Evolutionary conservation across 2,888 invertebrate species (phyloP).

Genomic region (Branchellion lobata): DNA sequence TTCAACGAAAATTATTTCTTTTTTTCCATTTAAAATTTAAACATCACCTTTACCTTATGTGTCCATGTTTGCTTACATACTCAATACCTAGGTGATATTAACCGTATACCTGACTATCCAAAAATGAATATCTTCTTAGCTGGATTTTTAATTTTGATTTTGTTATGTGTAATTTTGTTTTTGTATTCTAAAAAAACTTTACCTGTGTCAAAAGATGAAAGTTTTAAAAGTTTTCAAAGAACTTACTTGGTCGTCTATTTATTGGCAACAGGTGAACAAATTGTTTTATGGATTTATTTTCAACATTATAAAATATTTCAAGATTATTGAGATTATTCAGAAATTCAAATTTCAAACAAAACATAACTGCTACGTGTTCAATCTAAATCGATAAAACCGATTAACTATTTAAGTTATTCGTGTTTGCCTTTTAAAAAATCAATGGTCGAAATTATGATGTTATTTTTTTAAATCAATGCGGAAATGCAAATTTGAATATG

Average conservation of each 20-base stretch:
- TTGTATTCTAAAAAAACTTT: conserved; percentile 59
- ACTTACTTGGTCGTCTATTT: conserved; percentile 64
- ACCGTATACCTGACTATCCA: not conserved
- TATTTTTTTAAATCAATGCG: too few species aligned
- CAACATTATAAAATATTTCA: too few species aligned
- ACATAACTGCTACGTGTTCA: not conserved
- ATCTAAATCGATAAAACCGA: not conserved
- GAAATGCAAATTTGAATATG: too few species aligned
- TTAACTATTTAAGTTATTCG: too few species aligned
- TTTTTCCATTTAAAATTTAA: too few species aligned
- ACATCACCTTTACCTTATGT: not conserved
- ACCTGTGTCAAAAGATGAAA: conserved; percentile 57
- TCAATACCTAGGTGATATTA: too few species aligned
- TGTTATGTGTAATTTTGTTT: conserved; percentile 60
- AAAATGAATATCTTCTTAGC: conserved; percentile 58
- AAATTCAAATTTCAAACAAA: conserved; percentile 11
- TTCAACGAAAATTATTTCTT: not conserved
- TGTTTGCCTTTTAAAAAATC: too few species aligned
- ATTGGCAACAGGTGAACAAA: conserved; percentile 63
- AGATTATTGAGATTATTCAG: too few species aligned
- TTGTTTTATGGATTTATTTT: too few species aligned
- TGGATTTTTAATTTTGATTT: conserved; percentile 56
- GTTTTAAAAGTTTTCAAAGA: conserved; percentile 62
- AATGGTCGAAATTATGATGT: too few species aligned
- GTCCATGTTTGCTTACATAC: not conserved